A percentile compares a stretch with the other conserved stretches of the same genome.
Evolutionary conservation across 2,797 vertebrate species (phyloP).

Genomic region (Microchirus variegatus): DNA sequence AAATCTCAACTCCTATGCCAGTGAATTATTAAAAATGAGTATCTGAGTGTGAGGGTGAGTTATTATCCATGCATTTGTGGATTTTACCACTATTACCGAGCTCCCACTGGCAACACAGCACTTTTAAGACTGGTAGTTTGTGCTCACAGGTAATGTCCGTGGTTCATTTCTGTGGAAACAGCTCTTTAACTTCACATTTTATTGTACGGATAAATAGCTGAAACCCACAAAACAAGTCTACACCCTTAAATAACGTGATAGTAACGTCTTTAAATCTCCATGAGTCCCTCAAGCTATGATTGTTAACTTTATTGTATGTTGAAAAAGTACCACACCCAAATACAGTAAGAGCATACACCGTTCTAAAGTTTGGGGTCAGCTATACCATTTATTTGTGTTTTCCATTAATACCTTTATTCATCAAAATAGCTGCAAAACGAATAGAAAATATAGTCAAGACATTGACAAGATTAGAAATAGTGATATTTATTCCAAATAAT

Average conservation of each 20-base stretch:
- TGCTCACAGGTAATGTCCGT: conserved; percentile 2
- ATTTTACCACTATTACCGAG: conserved; percentile 31
- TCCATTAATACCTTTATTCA: too few species aligned
- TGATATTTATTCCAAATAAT: too few species aligned
- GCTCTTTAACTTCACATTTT: conserved; percentile 10
- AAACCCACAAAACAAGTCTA: background rate
- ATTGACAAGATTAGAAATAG: too few species aligned
- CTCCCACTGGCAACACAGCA: conserved; percentile 14
- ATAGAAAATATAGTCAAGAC: too few species aligned
- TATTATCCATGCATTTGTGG: too few species aligned
- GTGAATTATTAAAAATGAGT: conserved; percentile 3
- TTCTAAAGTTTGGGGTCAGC: too few species aligned
- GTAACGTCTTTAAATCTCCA: background rate
- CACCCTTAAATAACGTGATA: background rate
- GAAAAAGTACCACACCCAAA: background rate
- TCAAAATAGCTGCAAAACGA: too few species aligned
- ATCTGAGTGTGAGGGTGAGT: conserved; percentile 2
- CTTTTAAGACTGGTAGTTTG: conserved; percentile 14
- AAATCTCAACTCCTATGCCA: background rate
- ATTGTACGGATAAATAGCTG: conserved; percentile 1
- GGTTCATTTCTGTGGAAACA: conserved; percentile 27
- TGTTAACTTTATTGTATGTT: background rate
- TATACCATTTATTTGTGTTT: too few species aligned
- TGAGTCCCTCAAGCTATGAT: background rate
- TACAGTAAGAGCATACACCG: too few species aligned